Evolutionary conservation across 2,113 vertebrate species (phyloP), one percentile per base, ranked within the genome.

Genomic region (Merops nubicus): DNA sequence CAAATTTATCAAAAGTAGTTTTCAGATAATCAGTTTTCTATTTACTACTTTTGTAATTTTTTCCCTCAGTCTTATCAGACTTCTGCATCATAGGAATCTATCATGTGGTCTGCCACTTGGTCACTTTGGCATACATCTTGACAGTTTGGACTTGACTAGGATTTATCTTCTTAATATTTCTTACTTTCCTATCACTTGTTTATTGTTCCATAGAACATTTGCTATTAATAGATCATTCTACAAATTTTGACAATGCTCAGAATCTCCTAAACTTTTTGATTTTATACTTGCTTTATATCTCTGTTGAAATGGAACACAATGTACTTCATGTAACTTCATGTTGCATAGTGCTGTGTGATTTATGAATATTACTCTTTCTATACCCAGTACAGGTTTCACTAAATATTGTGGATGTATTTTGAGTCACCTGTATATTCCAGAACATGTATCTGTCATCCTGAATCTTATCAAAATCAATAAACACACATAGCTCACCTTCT

Each of bases 401-500:
- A 63, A 77, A 38, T 50, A 70, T 34, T 17, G 6, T 65, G 20
- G 3, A 20, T 50, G 14, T 50, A 38, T 51, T 92, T 77, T 59
- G 29, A 76, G 22, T 84, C 26, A 59, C 15, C 8, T 48, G 25
- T 40, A 45, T 86, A 47, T 86, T 69, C 59, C 34, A 90, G 36
- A 85, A 53, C 11, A 57, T 36, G 8, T 29, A 72, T 60, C 62
- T 91, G 45, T 88, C 59, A 59, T 91, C 72, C 43, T 84, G 33
- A 86, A 81, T 91, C 42, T 95, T 73, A 91, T 74, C 14, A 92
- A 90, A 83, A 81, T 63, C 63, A 67, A 92, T 85, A 78, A 86
- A 80, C 50, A 77, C 23, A 54, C 34, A 86, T 70, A 63, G 42
- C 42, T 88, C 13, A 84, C 29, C 70, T 36, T 85, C 29, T 68